Base-by-base conservation (phyloP, 2,888 invertebrate species). In the Caenorhabditis virilis region DNA sequence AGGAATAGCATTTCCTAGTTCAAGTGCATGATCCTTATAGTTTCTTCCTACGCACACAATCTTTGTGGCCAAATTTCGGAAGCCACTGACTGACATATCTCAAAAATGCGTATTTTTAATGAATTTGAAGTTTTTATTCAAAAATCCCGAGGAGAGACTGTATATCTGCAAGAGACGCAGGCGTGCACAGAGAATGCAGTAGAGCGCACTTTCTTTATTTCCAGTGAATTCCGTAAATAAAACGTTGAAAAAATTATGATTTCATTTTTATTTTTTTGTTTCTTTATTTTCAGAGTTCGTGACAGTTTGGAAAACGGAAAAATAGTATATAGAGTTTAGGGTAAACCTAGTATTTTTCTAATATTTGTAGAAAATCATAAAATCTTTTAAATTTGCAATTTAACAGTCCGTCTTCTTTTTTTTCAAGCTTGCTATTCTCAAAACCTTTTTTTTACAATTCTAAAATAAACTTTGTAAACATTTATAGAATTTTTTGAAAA, bases 1-100 rank as follows among this genome's bases (percentile, higher is more conserved):
- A 9, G 90, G 90, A 7, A 88, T 85, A 2, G 87, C 84, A 63
- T 88, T 87, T 43, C 89, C 88, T 46, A 89, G 84, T 73, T 89
- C 87, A 56, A 86, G 86, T 1, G 89, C 87, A 79, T 89, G 87
- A 23, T 88, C 88, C 11, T 60, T 65, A 52, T 80, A 82, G 66
- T 82, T 82, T 35, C 81, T 67, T 7, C 81, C 82, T n/a, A 82
- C 75, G 53, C 81, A 82, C 1, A 82, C 77, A 33, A 82, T 82
- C 51, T 80, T 80, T 20, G 59, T 56, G 9, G 65, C 69, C 22
- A 69, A 36, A 16, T 50, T 58, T 15, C 65, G 65, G 27, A 69
- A 69, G 11, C 45, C 49, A 11, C 58, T 25, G 2, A 69, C 43
- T 9, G 57, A 51, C 65, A 65, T 65, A 9, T 30, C 30, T 30